A percentile compares a stretch with the other conserved stretches of the same genome.
phyloP scores from a whole-genome alignment of 2,888 invertebrate species.

The Caenorhabditis imperialis region DNA sequence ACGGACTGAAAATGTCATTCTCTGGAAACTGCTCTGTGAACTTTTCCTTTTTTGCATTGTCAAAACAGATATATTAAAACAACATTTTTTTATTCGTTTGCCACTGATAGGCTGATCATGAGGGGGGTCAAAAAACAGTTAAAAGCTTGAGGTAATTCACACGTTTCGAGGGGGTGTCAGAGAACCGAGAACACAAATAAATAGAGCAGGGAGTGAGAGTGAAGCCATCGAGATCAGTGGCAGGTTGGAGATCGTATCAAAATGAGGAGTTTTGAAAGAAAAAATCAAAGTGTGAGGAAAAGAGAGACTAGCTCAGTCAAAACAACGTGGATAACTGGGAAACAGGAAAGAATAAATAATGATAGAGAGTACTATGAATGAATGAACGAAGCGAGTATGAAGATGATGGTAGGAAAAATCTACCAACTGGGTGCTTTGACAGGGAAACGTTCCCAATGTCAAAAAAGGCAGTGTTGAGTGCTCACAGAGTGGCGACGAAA shows the following conservation, averaged over 20 bases:
- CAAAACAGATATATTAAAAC: no score
- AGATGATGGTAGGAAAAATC: constrained; percentile 51
- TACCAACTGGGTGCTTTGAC: constrained; percentile 38
- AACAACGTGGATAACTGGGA: constrained; percentile 37
- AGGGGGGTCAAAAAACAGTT: no score
- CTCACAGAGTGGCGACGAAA: constrained; percentile 23
- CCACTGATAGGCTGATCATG: no score
- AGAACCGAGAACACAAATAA: no score
- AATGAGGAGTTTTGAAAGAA: constrained; percentile 32
- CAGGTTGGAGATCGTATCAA: constrained; percentile 27
- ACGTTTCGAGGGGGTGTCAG: no score
- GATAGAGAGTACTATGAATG: not conserved
- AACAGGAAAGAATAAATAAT: constrained; percentile 16
- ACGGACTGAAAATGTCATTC: no score
- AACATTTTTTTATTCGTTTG: no score
- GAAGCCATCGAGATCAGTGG: constrained; percentile 47
- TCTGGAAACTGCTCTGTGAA: no score
- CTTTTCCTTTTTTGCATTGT: no score
- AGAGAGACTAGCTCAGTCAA: constrained; percentile 31
- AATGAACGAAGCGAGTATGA: constrained; percentile 30
- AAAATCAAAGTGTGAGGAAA: constrained; percentile 10
- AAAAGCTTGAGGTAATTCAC: no score
- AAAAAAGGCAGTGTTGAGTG: constrained; percentile 4
- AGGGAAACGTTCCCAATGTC: constrained; percentile 30
- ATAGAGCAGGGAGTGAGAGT: not conserved